Percentiles rank a stretch among this genome's conserved stretches.
Evolutionary conservation across 2,113 vertebrate species (phyloP).

Genomic region (Talpa occidentalis): DNA sequence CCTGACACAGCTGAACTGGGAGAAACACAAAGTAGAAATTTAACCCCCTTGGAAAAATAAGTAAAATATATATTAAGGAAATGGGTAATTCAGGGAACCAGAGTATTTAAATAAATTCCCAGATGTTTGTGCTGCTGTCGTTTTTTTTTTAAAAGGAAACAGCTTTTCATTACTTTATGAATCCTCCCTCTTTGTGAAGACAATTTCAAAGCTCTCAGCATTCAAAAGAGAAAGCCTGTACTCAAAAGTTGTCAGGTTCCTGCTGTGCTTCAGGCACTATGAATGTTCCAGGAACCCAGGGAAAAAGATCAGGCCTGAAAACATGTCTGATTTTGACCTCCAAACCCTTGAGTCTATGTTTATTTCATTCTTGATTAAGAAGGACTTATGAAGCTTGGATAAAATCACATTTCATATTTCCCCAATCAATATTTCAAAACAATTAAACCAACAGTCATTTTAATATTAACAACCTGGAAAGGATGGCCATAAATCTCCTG

Average conservation of each 20-base stretch:
- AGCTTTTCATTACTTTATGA: slow-evolving; percentile 56
- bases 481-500: neutral
- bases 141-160: slow-evolving; percentile 24
- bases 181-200: slow-evolving; percentile 49
- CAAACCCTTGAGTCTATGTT: neutral
- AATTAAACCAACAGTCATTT: slow-evolving; percentile 11
- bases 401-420: slow-evolving; percentile 47
- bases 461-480: neutral
- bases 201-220: slow-evolving; percentile 31
- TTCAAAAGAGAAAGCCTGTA: neutral
- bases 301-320: neutral
- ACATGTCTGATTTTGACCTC: neutral
- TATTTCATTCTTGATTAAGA: slow-evolving; percentile 31
- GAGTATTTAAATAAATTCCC: slow-evolving; percentile 61
- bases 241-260: slow-evolving; percentile 1
- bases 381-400: neutral
- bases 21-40: slow-evolving; percentile 60
- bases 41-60: slow-evolving; percentile 64
- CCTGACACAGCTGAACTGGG: neutral
- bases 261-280: neutral
- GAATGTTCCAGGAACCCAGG: neutral
- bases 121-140: slow-evolving; percentile 54
- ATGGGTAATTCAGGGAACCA: slow-evolving; percentile 56
- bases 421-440: slow-evolving; percentile 50
- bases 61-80: slow-evolving; percentile 64